Conservation (phyloP, 2,888 invertebrate genomes). For the Cephus nigrinus region DNA sequence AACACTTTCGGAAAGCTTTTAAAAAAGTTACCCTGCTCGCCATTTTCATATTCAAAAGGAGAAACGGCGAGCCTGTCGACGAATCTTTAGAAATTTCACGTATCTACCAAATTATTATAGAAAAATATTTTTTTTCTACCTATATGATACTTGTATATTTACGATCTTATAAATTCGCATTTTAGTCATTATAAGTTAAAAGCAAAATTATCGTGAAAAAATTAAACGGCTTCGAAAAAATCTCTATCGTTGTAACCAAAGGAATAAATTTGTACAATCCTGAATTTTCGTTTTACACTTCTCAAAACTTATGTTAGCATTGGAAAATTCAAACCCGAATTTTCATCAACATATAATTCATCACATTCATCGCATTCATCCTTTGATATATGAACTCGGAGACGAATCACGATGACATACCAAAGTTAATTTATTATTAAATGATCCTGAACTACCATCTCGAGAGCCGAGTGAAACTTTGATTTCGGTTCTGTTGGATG, state of each 20-base stretch:
- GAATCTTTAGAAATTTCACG: neutral
- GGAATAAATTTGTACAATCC: neutral
- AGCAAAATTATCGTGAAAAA: neutral
- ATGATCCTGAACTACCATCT: neutral
- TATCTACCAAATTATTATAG: neutral
- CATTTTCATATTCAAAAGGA: neutral
- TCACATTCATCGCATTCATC: too few species aligned
- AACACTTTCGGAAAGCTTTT: neutral
- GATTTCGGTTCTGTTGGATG: neutral
- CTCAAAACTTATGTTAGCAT: neutral
- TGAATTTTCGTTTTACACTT: neutral
- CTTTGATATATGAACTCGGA: neutral
- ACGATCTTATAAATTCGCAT: neutral
- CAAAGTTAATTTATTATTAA: neutral
- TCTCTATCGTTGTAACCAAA: neutral
- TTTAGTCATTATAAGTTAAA: neutral
- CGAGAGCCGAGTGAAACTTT: neutral
- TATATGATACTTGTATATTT: neutral
- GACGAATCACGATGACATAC: neutral
- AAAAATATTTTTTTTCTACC: neutral
- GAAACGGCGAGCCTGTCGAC: neutral
- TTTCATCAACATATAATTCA: too few species aligned
- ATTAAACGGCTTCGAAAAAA: neutral
- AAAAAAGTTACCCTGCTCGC: neutral
- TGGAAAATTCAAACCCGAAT: neutral